Percentiles rank a stretch among this genome's conserved stretches.
These are phyloP conservation scores for Oscarella lobularis DNA, from an alignment of 37 sponge, comb jelly and placozoan species.

Conservation along the genomic window DNA sequence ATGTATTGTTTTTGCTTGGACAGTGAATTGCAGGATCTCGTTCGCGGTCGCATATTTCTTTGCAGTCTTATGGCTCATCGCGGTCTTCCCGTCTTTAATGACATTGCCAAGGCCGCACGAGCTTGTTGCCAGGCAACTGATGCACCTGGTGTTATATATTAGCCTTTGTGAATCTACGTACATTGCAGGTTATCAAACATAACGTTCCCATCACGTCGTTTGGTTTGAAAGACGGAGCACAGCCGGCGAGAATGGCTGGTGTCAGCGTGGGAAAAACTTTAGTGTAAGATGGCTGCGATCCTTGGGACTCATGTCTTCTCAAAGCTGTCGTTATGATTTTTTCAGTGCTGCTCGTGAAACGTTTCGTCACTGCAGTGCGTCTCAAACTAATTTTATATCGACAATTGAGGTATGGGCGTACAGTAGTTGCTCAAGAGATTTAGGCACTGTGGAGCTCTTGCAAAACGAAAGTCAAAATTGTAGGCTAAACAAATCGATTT, in stretches of 20 bases:
- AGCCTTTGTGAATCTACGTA: not conserved
- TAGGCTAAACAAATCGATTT: no score
- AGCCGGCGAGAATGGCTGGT: not conserved
- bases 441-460: no score
- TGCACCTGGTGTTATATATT: not conserved
- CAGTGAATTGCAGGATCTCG: slow-evolving; percentile 60
- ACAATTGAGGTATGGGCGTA: not conserved
- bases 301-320: no score
- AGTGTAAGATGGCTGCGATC: no score
- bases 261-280: not conserved
- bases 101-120: slow-evolving; percentile 8
- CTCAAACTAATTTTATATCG: not conserved
- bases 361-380: not conserved
- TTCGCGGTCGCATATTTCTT: slow-evolving; percentile 55
- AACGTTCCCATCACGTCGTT: not conserved
- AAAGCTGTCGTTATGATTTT: no score
- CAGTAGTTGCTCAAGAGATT: not conserved
- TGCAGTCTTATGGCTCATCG: slow-evolving; percentile 20
- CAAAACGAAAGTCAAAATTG: no score
- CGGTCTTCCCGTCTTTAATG: slow-evolving; percentile 15
- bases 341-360: not conserved
- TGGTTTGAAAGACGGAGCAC: not conserved
- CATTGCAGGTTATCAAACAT: not conserved
- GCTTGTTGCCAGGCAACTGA: not conserved
- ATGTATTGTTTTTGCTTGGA: not conserved